Evolutionary conservation across 2,888 invertebrate genomes (phyloP), one percentile per base, ranked within the genome.

Genomic region (Apodemia hepburni): DNA sequence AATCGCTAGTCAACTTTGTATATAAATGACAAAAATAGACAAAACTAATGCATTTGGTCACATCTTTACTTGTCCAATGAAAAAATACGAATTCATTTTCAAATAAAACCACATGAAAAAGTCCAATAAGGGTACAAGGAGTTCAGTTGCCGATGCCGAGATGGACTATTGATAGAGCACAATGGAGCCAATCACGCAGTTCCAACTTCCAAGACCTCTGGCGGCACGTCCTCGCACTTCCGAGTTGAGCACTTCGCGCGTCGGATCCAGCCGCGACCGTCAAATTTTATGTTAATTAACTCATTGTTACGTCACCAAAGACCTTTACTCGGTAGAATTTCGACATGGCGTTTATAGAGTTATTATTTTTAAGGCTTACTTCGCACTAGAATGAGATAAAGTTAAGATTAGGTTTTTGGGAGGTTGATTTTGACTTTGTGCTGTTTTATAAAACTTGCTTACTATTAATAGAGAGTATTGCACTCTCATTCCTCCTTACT

Each of bases 151-250:
- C 79, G 80, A 80, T 73, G 77, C 76, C 75, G 73, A 78, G 80
- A 77, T 80, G 79, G 84, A 78, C 81, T 83, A 85, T 85, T 85
- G 83, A 86, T 68, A 77, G 74, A 74, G 77, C 74, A 89, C 89
- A 89, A 90, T 88, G 77, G 82, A 76, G 80, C 82, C 89, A 90
- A 90, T 90, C 89, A 90, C 77, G 80, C 79, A 73, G 70, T 70
- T 74, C 77, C 78, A 84, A 86, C 79, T 85, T 80, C 75, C 75
- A 74, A 79, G 80, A 80, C 80, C 83, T 80, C 81, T 77, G 68
- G 67, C 79, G 74, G 81, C 89, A 88, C 87, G 88, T 88, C 71
- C n/a, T n/a, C n/a, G n/a, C n/a, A n/a, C n/a, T n/a, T n/a, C n/a
- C n/a, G 69, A 71, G 69, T 74, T 72, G 66, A 68, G 60, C 49